These are phyloP conservation scores for Xylophagus ater DNA, from an alignment of 2,888 invertebrate genomes.

Conservation along the genomic window DNA sequence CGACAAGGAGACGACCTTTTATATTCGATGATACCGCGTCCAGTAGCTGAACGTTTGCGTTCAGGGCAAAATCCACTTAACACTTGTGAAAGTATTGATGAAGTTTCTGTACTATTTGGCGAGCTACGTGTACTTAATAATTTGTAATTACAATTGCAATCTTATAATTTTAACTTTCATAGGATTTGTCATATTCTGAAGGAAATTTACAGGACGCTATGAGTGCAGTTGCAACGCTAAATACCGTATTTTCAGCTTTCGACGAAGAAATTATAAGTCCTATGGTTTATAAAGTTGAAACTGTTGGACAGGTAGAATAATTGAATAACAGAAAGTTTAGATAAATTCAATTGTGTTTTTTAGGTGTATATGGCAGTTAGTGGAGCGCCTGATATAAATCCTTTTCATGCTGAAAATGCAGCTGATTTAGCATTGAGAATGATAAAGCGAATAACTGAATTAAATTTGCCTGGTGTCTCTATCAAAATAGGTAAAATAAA, in stretches of 20 bases:
- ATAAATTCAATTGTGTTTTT: not conserved
- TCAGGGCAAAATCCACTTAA: constrained; percentile 62
- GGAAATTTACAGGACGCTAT: constrained; percentile 46
- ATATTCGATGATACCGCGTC: constrained; percentile 85
- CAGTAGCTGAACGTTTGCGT: constrained; percentile 69
- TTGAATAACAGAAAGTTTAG: not conserved
- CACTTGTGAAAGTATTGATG: constrained; percentile 60
- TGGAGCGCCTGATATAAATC: constrained; percentile 69
- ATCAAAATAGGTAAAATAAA: constrained; percentile 48
- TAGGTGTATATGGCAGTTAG: constrained; percentile 79
- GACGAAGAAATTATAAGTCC: constrained; percentile 74
- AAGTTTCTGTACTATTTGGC: constrained; percentile 38
- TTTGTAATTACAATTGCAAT: not conserved
- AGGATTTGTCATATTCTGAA: constrained; percentile 14
- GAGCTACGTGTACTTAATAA: constrained; percentile 27
- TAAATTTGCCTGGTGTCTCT: constrained; percentile 51
- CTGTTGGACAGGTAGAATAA: constrained; percentile 72
- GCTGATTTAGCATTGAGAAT: constrained; percentile 70
- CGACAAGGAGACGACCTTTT: constrained; percentile 72
- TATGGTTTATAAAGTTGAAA: constrained; percentile 87
- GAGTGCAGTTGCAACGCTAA: constrained; percentile 76
- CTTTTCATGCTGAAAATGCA: constrained; percentile 63
- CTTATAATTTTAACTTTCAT: constrained; percentile 1
- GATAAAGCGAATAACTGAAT: constrained; percentile 52
- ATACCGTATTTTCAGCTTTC: constrained; percentile 74